Evolutionary conservation across 30 jellyfish, hydroid and myxozoan species (phyloP).

Genomic region (Chrysaora quinquecirrha): DNA sequence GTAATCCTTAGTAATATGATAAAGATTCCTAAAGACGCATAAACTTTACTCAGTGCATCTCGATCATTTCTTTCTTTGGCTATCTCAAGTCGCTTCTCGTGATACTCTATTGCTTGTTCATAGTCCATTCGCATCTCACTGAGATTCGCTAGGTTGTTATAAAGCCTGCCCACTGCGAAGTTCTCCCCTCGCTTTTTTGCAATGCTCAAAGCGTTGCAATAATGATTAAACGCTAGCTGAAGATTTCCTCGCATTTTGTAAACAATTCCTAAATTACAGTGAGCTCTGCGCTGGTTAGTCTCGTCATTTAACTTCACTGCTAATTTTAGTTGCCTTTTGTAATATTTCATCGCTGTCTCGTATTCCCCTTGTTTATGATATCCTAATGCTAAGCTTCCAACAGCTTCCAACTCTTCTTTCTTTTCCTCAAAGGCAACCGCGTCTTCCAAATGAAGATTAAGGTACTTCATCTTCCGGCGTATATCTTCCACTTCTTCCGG

Average conservation of each 20-base stretch:
- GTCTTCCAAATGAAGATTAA: slow-evolving; percentile 77
- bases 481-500: slow-evolving; percentile 73
- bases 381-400: slow-evolving; percentile 85
- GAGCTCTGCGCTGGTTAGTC: slow-evolving; percentile 71
- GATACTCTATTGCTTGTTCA: slow-evolving; percentile 81
- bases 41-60: slow-evolving; percentile 79
- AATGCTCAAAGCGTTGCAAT: slow-evolving; percentile 71
- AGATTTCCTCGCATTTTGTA: slow-evolving; percentile 78
- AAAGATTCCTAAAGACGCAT: slow-evolving; percentile 81
- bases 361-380: slow-evolving; percentile 73
- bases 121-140: slow-evolving; percentile 81
- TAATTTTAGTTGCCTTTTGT: slow-evolving; percentile 63
- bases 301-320: slow-evolving; percentile 75
- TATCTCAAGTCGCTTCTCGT: slow-evolving; percentile 58
- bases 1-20: slow-evolving; percentile 56
- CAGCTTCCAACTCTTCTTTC: slow-evolving; percentile 73
- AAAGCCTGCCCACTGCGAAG: slow-evolving; percentile 75
- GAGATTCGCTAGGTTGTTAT: slow-evolving; percentile 85
- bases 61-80: slow-evolving; percentile 76
- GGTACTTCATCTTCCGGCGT: slow-evolving; percentile 70
- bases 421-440: slow-evolving; percentile 76
- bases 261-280: slow-evolving; percentile 83
- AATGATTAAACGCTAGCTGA: slow-evolving; percentile 64
- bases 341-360: slow-evolving; percentile 64
- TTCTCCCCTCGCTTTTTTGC: slow-evolving; percentile 75